Evolutionary conservation across 2,113 vertebrate species (phyloP), one percentile per base, ranked within the genome.

Genomic region (Himantopus leucocephalus): DNA sequence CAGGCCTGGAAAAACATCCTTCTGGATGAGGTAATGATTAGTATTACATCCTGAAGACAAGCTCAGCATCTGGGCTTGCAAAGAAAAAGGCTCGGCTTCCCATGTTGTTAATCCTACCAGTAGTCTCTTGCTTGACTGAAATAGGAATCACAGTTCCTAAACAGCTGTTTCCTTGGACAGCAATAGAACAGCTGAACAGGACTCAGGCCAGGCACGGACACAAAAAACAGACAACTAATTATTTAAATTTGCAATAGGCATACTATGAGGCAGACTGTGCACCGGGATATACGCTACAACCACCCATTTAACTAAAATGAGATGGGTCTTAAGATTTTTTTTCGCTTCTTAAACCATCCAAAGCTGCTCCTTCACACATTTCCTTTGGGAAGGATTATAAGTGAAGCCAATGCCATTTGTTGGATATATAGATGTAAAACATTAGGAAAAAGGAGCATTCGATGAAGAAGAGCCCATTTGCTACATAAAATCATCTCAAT

Each of bases 81-180:
- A 68, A 92, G 73, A 73, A 73, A 75, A 67, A 91, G 67, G 58
- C 89, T 45, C 84, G 53, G 66, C 62, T 96, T 91, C 87, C 91
- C 75, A 24, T 37, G 55, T 20, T 82, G 84, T 29, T 94, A 95
- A 94, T 95, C 90, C 95, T 55, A 79, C 80, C 95, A 63, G 92
- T 64, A 95, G 95, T 75, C 73, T 77, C 83, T 27, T 58, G 64
- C 91, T 41, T n/a, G 80, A 81, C 56, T 87, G 92, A 68, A 92
- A 96, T 82, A 97, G 71, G 91, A 96, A 87, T 90, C 81, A 16
- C 53, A 78, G 84, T 12, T 95, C 89, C 81, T 85, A 59, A 88
- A 82, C 94, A 97, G 97, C 94, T 96, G 97, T 47, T 94, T 95
- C 91, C 94, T 74, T 18, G 2, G 85, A 89, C 53, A 75, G 68